Conservation (phyloP, 1,140 invertebrate genomes). For the Lanistes nyassanus region DNA sequence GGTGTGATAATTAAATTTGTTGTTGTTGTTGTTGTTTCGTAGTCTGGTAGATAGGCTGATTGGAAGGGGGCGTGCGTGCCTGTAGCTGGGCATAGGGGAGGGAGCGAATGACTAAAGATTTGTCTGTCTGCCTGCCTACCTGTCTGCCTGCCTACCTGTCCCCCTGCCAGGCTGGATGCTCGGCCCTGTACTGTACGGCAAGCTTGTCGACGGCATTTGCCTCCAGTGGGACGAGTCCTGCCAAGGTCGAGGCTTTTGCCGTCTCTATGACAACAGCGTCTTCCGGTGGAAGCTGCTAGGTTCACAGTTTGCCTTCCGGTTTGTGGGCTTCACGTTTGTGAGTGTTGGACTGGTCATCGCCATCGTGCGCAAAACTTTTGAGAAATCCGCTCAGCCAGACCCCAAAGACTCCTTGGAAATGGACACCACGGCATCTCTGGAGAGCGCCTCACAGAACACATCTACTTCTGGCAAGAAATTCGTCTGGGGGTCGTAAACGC, state of each 20-base stretch:
- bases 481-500: no score
- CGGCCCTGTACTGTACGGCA: conserved; percentile 40
- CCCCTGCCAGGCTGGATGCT: conserved; percentile 36
- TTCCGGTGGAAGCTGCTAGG: conserved; percentile 22
- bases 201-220: conserved; percentile 42
- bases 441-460: no score
- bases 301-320: neutral
- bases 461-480: no score
- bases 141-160: conserved; percentile 2
- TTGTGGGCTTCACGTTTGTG: neutral
- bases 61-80: no score
- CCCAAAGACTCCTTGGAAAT: neutral
- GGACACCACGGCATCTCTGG: neutral
- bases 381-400: neutral
- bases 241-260: conserved; percentile 11
- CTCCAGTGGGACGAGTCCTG: conserved; percentile 20
- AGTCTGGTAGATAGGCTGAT: no score
- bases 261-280: conserved; percentile 31
- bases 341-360: neutral
- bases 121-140: neutral
- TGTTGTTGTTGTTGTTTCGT: no score
- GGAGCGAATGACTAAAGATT: neutral
- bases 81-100: neutral
- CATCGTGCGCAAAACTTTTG: neutral
- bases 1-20: no score